phyloP scores from a whole-genome alignment of 2,888 invertebrate genomes.

The Diabrotica balteata region DNA sequence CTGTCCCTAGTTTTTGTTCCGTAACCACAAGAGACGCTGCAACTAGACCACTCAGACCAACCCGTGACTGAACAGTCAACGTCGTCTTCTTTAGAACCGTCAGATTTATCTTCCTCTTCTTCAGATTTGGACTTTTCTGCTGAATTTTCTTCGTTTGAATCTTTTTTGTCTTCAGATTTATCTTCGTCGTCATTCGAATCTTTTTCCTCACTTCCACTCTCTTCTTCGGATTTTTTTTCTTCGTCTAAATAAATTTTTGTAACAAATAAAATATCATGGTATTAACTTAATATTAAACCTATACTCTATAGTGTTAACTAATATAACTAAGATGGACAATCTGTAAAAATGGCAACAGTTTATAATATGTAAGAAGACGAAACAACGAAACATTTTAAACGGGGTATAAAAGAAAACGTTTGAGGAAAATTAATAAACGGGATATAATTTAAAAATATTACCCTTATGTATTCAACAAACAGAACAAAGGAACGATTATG shows the following conservation, averaged over 20 bases:
- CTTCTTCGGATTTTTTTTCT: conserved; percentile 18
- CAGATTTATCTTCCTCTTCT: conserved; percentile 14
- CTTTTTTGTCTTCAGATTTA: not conserved
- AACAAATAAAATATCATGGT: too few species aligned
- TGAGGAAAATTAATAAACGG: too few species aligned
- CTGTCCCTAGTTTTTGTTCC: conserved; percentile 70
- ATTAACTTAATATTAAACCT: too few species aligned
- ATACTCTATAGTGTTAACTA: too few species aligned
- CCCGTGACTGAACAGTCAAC: conserved; percentile 69
- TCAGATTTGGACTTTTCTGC: not conserved
- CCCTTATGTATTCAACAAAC: too few species aligned
- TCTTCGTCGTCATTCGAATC: conserved; percentile 18
- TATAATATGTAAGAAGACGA: too few species aligned
- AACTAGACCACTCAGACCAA: conserved; percentile 79
- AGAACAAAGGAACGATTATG: too few species aligned
- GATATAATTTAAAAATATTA: too few species aligned
- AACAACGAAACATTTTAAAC: too few species aligned
- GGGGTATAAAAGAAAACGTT: too few species aligned
- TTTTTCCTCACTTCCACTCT: conserved; percentile 18
- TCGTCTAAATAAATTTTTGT: not conserved
- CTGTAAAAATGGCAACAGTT: too few species aligned
- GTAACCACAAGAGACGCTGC: conserved; percentile 71
- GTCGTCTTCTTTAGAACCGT: conserved; percentile 41
- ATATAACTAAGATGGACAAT: too few species aligned
- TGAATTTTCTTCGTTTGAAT: not conserved